Evolutionary conservation across 2,888 invertebrate genomes (phyloP).

Genomic region (Sphaerophoria taeniata): DNA sequence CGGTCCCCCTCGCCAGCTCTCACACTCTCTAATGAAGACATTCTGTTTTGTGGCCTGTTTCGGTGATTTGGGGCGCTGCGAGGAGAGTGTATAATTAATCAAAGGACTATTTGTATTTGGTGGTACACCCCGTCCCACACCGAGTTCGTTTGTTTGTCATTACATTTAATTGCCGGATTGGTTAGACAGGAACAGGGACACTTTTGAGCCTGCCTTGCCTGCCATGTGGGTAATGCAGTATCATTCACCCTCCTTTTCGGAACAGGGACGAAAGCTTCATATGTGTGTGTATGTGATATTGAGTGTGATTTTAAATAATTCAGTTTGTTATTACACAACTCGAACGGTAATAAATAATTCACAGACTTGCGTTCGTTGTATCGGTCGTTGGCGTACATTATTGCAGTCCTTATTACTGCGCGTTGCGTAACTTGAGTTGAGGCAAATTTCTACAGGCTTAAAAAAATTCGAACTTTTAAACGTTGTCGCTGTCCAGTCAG

Average conservation of each 20-base stretch:
- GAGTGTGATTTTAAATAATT: constrained; percentile 70
- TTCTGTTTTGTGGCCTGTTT: constrained; percentile 52
- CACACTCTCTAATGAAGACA: constrained; percentile 66
- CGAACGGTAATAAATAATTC: constrained; percentile 70
- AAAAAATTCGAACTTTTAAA: constrained; percentile 58
- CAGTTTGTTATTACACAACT: constrained; percentile 64
- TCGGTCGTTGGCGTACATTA: constrained; percentile 1
- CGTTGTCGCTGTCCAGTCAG: constrained; percentile 62
- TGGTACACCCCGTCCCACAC: constrained; percentile 29
- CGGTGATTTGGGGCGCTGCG: not conserved
- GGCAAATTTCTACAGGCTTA: constrained; percentile 47
- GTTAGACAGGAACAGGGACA: constrained; percentile 65
- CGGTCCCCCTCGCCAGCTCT: not conserved
- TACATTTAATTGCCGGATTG: constrained; percentile 74
- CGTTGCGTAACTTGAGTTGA: constrained; percentile 61
- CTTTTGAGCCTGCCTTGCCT: not conserved
- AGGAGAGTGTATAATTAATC: constrained; percentile 67
- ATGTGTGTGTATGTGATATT: constrained; percentile 25
- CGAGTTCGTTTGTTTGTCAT: constrained; percentile 66
- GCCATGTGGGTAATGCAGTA: constrained; percentile 38
- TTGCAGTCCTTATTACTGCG: constrained; percentile 36
- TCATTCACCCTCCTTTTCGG: constrained; percentile 38
- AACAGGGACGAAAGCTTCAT: not conserved
- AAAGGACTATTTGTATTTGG: constrained; percentile 69
- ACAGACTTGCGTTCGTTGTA: constrained; percentile 29